Evolutionary conservation across 2,113 vertebrate species (phyloP).

Genomic region (Macrotus californicus): DNA sequence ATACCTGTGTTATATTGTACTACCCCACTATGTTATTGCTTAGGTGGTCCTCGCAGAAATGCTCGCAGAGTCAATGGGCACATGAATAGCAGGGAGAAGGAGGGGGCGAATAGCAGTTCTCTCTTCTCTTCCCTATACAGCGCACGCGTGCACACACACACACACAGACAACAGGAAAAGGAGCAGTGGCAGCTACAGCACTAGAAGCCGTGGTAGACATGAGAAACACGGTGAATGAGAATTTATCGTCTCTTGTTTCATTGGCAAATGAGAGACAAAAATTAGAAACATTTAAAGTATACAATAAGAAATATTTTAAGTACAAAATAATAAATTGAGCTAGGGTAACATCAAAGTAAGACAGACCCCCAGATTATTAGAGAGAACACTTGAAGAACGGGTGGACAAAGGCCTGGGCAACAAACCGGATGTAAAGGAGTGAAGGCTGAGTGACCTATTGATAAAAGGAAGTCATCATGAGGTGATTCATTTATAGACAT

Average conservation of each 20-base stretch:
- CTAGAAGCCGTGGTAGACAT: background rate
- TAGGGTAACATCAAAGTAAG: background rate
- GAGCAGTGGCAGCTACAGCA: rapidly evolving
- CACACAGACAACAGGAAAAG: background rate
- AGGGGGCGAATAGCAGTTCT: background rate
- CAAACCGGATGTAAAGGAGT: background rate
- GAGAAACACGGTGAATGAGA: background rate
- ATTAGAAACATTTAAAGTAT: background rate
- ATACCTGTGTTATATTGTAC: background rate
- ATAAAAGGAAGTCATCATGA: background rate
- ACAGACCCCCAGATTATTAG: background rate
- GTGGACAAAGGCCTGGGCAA: background rate
- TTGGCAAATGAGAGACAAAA: background rate
- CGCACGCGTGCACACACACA: background rate
- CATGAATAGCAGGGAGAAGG: background rate
- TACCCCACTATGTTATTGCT: background rate
- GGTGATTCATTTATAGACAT: background rate
- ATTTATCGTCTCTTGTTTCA: background rate
- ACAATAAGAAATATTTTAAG: background rate
- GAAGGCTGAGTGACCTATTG: background rate
- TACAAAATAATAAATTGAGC: background rate
- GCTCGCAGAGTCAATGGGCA: background rate
- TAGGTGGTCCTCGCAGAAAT: background rate
- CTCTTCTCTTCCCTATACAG: background rate
- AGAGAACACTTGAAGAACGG: background rate